Conservation (phyloP, 2,888 invertebrate genomes). For the Amphipoea oculea region DNA sequence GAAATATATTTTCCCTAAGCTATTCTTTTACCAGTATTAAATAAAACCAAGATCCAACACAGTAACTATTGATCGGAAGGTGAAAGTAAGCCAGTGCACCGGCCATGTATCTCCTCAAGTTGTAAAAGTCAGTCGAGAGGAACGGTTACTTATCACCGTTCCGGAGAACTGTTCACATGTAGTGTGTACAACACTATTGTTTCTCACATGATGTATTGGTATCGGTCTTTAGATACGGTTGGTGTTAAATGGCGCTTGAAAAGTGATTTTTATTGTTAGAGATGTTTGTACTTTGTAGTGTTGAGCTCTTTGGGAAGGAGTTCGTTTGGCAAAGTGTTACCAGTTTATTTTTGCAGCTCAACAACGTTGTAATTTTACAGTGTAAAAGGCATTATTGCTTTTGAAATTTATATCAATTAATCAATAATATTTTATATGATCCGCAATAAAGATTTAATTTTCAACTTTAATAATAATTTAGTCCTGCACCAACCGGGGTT, state of each 20-base stretch:
- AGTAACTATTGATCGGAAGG: constrained; percentile 37
- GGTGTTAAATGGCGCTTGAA: constrained; percentile 38
- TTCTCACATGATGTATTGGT: constrained; percentile 53
- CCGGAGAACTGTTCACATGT: constrained; percentile 37
- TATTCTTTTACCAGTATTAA: neutral
- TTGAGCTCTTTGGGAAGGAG: neutral
- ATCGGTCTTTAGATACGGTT: constrained; percentile 18
- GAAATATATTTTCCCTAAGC: neutral
- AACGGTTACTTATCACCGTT: constrained; percentile 55
- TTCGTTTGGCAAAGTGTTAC: neutral
- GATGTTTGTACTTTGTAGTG: neutral
- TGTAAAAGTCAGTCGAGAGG: constrained; percentile 58
- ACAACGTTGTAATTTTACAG: neutral
- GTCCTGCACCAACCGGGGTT: too few relatives aligned
- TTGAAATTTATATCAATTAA: too few relatives aligned
- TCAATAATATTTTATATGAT: neutral
- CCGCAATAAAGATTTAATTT: neutral
- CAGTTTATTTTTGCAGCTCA: neutral
- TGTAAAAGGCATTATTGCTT: neutral
- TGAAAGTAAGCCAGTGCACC: constrained; percentile 54
- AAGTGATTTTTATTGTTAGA: constrained; percentile 32
- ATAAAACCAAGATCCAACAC: neutral
- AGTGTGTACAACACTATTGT: constrained; percentile 48
- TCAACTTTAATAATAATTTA: neutral
- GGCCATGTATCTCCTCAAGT: constrained; percentile 53